Conservation (phyloP, 53 echinoderm and acorn worm genomes). For the Apostichopus leukothele region DNA sequence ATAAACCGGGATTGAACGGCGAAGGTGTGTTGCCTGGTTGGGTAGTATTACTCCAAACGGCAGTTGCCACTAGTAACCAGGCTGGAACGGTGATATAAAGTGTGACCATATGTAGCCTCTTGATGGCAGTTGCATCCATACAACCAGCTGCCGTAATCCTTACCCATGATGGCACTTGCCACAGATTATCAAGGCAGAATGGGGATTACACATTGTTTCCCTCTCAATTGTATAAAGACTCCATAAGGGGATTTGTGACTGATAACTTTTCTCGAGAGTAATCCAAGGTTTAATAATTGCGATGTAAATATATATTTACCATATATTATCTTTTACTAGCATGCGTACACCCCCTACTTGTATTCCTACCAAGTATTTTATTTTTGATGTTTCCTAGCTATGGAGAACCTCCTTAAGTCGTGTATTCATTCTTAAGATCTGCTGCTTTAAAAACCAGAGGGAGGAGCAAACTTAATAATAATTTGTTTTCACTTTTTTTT, state of each 20-base stretch:
- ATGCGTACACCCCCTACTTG: constrained; percentile 30
- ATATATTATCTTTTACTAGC: constrained; percentile 13
- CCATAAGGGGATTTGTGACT: no score
- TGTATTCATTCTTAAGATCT: neutral
- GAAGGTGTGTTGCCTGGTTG: neutral
- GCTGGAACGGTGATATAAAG: no score
- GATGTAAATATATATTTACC: constrained; percentile 34
- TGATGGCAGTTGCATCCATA: no score
- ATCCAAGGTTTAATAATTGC: neutral
- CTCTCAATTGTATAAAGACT: no score
- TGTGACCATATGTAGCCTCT: no score
- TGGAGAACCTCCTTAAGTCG: neutral
- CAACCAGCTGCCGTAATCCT: no score
- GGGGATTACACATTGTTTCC: no score
- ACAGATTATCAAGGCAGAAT: no score
- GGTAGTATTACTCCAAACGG: no score
- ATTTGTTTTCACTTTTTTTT: neutral
- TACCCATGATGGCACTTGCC: no score
- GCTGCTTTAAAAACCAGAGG: neutral
- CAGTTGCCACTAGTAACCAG: no score
- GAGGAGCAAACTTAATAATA: neutral
- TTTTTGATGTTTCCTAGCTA: constrained; percentile 25
- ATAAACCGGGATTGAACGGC: neutral
- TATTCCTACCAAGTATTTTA: constrained; percentile 8
- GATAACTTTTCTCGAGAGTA: no score